Evolutionary conservation across 2,797 vertebrate genomes (phyloP).

Genomic region (Pipistrellus pygmaeus): DNA sequence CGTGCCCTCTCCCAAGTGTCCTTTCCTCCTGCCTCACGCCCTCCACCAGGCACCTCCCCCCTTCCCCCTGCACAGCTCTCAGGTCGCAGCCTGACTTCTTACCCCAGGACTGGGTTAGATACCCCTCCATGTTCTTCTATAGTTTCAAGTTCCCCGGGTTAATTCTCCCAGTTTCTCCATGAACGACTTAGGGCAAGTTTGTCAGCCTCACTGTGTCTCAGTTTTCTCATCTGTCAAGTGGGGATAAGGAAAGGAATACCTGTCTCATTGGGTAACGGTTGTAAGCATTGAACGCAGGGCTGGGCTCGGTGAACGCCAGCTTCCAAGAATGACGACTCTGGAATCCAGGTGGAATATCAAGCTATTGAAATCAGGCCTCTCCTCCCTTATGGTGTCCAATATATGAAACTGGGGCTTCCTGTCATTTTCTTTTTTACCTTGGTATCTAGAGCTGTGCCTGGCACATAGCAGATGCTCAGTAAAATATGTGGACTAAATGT

Average conservation of each 20-base stretch:
- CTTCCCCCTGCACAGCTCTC: background rate
- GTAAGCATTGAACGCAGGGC: background rate
- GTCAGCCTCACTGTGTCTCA: background rate
- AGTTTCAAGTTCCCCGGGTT: background rate
- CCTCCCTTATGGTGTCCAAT: rapidly evolving
- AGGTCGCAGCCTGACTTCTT: background rate
- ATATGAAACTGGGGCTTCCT: background rate
- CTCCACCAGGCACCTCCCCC: background rate
- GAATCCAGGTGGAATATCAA: background rate
- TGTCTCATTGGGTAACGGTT: background rate
- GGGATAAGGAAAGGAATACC: background rate
- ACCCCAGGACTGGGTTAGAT: background rate
- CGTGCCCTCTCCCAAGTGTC: background rate
- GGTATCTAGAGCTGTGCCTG: background rate
- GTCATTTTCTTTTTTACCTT: background rate
- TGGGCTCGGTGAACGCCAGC: background rate
- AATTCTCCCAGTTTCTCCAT: background rate
- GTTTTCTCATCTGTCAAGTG: conserved; percentile 10
- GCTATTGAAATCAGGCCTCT: background rate
- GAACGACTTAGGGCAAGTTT: background rate
- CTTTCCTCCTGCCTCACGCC: too few species aligned
- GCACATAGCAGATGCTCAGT: background rate
- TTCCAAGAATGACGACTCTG: background rate
- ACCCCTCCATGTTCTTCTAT: background rate
- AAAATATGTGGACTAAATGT: background rate